Conservation (phyloP, 2,888 invertebrate species). For the Himalopsyche japonica region DNA sequence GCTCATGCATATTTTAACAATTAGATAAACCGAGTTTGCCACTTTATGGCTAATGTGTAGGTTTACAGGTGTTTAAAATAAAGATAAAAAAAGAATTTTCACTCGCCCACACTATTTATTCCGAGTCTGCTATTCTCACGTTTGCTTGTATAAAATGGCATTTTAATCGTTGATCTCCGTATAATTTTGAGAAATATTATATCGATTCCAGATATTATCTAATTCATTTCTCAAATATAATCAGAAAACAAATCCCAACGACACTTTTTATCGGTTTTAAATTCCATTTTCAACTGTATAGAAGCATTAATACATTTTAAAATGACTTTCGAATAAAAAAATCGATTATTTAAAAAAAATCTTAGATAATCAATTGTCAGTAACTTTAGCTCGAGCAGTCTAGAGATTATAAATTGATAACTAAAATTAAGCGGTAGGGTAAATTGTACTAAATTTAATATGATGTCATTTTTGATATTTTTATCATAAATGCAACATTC, state of each 20-base stretch:
- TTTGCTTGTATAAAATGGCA: background rate
- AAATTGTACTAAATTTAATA: too few species aligned
- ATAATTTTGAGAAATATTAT: background rate
- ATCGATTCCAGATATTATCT: background rate
- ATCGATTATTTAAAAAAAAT: too few species aligned
- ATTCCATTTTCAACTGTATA: background rate
- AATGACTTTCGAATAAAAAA: too few species aligned
- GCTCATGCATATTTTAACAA: conserved; percentile 9
- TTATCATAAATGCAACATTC: too few species aligned
- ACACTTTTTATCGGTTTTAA: background rate
- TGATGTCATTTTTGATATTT: too few species aligned
- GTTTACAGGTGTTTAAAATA: conserved; percentile 16
- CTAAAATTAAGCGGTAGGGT: too few species aligned
- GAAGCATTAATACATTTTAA: background rate
- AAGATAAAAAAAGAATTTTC: conserved; percentile 4
- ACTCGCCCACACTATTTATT: background rate
- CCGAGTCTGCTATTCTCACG: background rate
- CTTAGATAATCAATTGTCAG: too few species aligned
- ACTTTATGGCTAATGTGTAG: conserved; percentile 7
- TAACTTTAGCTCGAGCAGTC: too few species aligned
- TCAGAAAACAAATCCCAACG: background rate
- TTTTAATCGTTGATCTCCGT: background rate
- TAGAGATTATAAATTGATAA: too few species aligned
- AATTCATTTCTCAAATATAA: background rate
- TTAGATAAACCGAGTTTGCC: conserved; percentile 13